Conservation (phyloP, 2,888 invertebrate species). For the Yponomeuta plumbellus region DNA sequence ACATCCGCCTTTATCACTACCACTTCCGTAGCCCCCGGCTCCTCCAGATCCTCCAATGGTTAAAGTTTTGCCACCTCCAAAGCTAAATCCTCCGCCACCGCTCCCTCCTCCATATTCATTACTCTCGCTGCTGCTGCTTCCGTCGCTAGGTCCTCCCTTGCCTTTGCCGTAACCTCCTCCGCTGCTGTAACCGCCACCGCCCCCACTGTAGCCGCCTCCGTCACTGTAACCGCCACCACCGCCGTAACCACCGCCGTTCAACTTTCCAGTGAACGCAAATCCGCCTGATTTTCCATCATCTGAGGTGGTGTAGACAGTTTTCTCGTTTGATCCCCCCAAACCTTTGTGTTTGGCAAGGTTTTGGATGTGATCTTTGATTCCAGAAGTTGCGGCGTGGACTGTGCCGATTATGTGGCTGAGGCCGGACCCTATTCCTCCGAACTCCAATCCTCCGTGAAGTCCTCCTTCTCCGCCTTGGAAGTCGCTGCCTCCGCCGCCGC, state of each 20-base stretch:
- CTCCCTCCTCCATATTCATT: conserved; percentile 29
- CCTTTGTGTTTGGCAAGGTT: conserved; percentile 27
- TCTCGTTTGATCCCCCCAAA: conserved; percentile 30
- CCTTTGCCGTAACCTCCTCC: conserved; percentile 28
- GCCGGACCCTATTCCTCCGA: conserved; percentile 27
- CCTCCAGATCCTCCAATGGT: conserved; percentile 25
- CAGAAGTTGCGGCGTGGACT: conserved; percentile 27
- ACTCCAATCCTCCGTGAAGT: conserved; percentile 25
- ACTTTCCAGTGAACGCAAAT: conserved; percentile 57
- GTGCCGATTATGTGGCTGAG: conserved; percentile 27
- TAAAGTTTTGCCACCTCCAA: conserved; percentile 26
- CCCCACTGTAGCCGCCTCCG: conserved; percentile 39
- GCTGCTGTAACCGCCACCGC: conserved; percentile 27
- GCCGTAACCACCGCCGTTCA: conserved; percentile 53
- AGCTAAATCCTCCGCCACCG: conserved; percentile 33
- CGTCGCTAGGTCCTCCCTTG: conserved; percentile 35
- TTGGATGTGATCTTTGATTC: conserved; percentile 10
- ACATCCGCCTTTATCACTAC: conserved; percentile 18
- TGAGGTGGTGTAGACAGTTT: conserved; percentile 53
- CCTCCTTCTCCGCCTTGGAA: conserved; percentile 16
- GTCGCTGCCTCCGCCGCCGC: conserved; percentile 18
- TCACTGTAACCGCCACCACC: conserved; percentile 59
- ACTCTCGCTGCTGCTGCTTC: conserved; percentile 23
- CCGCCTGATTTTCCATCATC: conserved; percentile 66
- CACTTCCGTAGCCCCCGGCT: conserved; percentile 26